Percentiles rank a stretch among this genome's conserved stretches.
These are phyloP conservation scores for Pithys albifrons DNA, from an alignment of 2,113 vertebrate genomes.

Conservation along the genomic window DNA sequence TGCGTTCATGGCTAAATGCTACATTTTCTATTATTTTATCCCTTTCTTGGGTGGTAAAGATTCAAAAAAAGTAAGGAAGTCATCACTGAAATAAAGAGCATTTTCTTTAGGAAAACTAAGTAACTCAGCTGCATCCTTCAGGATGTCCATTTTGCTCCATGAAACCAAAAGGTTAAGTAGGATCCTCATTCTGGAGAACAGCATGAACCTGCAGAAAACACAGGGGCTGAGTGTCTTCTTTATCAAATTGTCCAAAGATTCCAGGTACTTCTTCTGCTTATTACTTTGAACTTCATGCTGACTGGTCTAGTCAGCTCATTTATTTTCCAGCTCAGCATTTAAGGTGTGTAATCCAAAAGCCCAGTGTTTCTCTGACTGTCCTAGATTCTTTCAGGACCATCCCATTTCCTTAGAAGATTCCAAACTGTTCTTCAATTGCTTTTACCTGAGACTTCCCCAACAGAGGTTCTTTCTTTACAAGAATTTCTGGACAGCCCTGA, in stretches of 20 bases:
- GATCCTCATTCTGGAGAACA: background rate
- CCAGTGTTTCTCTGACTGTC: background rate
- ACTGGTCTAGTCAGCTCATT: background rate
- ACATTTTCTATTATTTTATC: background rate
- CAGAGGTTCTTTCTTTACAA: background rate
- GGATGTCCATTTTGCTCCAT: background rate
- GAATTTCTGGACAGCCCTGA: background rate
- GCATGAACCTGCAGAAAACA: background rate
- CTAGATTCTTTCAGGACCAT: background rate
- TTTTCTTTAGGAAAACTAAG: background rate
- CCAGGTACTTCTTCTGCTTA: background rate
- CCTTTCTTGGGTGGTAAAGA: background rate
- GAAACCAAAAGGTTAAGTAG: background rate
- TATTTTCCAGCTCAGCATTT: background rate
- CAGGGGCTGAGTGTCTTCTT: background rate
- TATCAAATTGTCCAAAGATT: background rate
- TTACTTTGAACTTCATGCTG: background rate
- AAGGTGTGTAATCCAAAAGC: background rate
- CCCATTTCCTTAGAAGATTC: background rate
- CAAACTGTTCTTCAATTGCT: background rate
- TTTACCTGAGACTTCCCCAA: background rate
- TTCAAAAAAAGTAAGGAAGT: background rate
- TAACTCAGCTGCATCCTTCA: background rate
- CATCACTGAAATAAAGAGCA: background rate
- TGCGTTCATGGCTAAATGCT: background rate